Conservation (phyloP, 2,888 invertebrate genomes). For the Cataglyphis rosenhaueri region DNA sequence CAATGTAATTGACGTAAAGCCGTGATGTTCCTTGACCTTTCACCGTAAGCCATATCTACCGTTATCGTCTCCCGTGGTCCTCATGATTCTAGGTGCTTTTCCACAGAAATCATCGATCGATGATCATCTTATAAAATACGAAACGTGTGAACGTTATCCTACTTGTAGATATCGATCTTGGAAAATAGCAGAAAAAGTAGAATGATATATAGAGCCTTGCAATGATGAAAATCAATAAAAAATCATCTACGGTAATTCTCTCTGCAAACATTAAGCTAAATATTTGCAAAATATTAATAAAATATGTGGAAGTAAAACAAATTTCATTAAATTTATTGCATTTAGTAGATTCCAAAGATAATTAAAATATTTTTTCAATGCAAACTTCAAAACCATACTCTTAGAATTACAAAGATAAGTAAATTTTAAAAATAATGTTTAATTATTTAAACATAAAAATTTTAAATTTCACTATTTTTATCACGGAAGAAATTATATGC, state of each 20-base stretch:
- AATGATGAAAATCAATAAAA: slow-evolving; percentile 52
- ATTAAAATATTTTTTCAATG: neutral
- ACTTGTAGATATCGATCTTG: slow-evolving; percentile 64
- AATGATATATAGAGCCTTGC: slow-evolving; percentile 37
- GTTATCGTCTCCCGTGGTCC: slow-evolving; percentile 75
- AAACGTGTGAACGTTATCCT: slow-evolving; percentile 26
- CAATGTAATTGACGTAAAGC: slow-evolving; percentile 79
- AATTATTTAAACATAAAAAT: neutral
- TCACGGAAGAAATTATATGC: neutral
- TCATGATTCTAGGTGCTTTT: slow-evolving; percentile 65
- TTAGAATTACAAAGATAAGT: neutral
- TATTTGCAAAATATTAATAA: neutral
- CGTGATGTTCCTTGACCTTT: slow-evolving; percentile 72
- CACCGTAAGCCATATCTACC: slow-evolving; percentile 74
- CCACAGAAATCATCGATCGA: slow-evolving; percentile 69
- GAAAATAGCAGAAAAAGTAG: slow-evolving; percentile 38
- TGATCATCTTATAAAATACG: slow-evolving; percentile 60
- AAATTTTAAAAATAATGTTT: neutral
- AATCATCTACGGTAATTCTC: neutral
- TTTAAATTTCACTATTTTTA: neutral
- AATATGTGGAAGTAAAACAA: neutral
- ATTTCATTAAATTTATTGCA: neutral
- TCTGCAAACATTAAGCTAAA: neutral
- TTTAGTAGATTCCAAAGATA: neutral
- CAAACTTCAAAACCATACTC: neutral